Conservation (phyloP, 2,888 invertebrate species). For the Augiades crinisus region DNA sequence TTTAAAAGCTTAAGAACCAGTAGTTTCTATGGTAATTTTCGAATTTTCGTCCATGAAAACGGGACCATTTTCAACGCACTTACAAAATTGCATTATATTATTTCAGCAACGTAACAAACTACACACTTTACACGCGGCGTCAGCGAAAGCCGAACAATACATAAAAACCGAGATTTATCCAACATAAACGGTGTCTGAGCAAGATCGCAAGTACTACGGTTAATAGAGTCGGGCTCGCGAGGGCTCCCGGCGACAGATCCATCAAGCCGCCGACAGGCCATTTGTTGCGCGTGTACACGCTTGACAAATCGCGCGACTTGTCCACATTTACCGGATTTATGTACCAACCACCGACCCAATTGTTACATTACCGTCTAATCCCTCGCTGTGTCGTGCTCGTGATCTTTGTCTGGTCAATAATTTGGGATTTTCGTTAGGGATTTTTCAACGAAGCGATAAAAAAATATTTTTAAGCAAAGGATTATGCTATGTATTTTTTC, state of each 20-base stretch:
- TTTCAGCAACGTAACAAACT: not conserved
- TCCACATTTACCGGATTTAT: constrained; percentile 75
- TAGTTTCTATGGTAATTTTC: no score
- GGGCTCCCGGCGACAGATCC: constrained; percentile 75
- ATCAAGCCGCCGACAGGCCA: constrained; percentile 76
- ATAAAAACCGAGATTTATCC: constrained; percentile 12
- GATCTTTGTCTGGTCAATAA: not conserved
- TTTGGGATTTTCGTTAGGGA: no score
- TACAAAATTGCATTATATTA: not conserved
- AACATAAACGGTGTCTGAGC: constrained; percentile 6
- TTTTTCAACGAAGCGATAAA: no score
- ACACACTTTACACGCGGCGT: not conserved
- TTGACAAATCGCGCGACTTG: constrained; percentile 74
- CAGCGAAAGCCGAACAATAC: not conserved
- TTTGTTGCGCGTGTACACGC: constrained; percentile 77
- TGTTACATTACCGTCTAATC: constrained; percentile 62
- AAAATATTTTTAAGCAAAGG: no score
- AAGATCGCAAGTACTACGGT: constrained; percentile 12
- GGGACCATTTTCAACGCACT: no score
- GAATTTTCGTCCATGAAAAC: no score
- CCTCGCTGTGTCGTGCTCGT: no score
- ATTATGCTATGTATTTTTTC: no score
- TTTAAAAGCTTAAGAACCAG: no score
- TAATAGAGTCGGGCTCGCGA: constrained; percentile 40
- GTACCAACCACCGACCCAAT: constrained; percentile 37